Percentiles rank a stretch among this genome's conserved stretches.
Evolutionary conservation across 2,113 vertebrate genomes (phyloP).

Genomic region (Loxodonta africana): DNA sequence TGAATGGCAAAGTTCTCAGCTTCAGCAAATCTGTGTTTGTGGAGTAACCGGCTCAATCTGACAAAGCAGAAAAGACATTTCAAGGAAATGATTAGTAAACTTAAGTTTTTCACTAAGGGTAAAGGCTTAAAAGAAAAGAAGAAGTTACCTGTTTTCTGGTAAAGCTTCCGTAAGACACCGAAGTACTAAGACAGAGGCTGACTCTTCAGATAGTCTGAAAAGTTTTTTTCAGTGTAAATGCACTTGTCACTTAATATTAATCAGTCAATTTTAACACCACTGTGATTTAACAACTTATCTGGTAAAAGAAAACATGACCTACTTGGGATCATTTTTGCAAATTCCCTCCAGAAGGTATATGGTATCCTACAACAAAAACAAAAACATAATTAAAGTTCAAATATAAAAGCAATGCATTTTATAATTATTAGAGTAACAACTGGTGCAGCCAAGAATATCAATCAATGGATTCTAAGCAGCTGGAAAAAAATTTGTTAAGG

Average conservation of each 20-base stretch:
- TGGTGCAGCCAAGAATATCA: neutral
- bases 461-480: neutral
- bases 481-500: neutral
- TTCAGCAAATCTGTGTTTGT: slow-evolving; percentile 97
- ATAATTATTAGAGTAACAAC: slow-evolving; percentile 10
- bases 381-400: slow-evolving; percentile 58
- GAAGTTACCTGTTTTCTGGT: slow-evolving; percentile 95
- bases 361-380: slow-evolving; percentile 91
- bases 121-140: neutral
- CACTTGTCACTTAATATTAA: neutral
- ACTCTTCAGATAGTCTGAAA: slow-evolving; percentile 86
- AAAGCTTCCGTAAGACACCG: slow-evolving; percentile 97
- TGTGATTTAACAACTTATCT: neutral
- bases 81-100: neutral
- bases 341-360: slow-evolving; percentile 96
- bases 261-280: neutral
- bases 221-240: neutral
- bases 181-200: slow-evolving; percentile 90
- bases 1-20: slow-evolving; percentile 97
- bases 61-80: slow-evolving; percentile 18
- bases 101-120: neutral
- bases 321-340: slow-evolving; percentile 90
- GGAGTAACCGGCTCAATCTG: slow-evolving; percentile 96
- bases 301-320: slow-evolving; percentile 78
- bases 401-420: neutral